Evolutionary conservation across 2,797 vertebrate species (phyloP).

Genomic region (Pangasius mekongensis): DNA sequence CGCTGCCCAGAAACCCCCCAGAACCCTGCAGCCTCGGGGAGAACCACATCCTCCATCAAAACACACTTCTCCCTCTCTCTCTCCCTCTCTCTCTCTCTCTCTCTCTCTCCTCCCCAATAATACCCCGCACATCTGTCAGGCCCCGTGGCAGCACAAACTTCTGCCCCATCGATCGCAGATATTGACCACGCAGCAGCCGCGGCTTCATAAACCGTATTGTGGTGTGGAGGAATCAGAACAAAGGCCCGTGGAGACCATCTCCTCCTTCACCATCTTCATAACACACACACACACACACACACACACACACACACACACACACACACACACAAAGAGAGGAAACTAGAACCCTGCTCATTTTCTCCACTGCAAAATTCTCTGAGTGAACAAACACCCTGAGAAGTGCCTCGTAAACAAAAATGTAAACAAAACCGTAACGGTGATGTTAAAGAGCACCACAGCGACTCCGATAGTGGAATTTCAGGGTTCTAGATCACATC

Average conservation of each 20-base stretch:
- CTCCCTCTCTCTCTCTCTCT: not conserved
- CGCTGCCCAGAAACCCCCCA: not conserved
- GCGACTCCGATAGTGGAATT: no score
- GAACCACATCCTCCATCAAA: slow-evolving; percentile 54
- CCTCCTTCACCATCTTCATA: slow-evolving; percentile 34
- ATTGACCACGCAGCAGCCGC: slow-evolving; percentile 74
- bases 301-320: not conserved
- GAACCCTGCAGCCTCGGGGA: slow-evolving; percentile 27
- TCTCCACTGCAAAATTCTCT: not conserved
- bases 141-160: slow-evolving; percentile 74
- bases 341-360: slow-evolving; percentile 11
- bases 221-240: slow-evolving; percentile 65
- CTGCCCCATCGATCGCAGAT: slow-evolving; percentile 74
- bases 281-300: slow-evolving; percentile 15
- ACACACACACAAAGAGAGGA: not conserved
- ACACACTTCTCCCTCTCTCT: not conserved
- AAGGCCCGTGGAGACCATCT: slow-evolving; percentile 51
- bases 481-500: not conserved
- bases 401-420: not conserved
- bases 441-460: not conserved
- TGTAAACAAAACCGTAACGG: not conserved
- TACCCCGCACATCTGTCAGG: slow-evolving; percentile 72
- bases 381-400: not conserved
- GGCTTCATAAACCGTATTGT: slow-evolving; percentile 50
- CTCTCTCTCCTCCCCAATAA: slow-evolving; percentile 35